Base-by-base conservation (phyloP, 1,140 invertebrate species). In the Tachypleus tridentatus region DNA sequence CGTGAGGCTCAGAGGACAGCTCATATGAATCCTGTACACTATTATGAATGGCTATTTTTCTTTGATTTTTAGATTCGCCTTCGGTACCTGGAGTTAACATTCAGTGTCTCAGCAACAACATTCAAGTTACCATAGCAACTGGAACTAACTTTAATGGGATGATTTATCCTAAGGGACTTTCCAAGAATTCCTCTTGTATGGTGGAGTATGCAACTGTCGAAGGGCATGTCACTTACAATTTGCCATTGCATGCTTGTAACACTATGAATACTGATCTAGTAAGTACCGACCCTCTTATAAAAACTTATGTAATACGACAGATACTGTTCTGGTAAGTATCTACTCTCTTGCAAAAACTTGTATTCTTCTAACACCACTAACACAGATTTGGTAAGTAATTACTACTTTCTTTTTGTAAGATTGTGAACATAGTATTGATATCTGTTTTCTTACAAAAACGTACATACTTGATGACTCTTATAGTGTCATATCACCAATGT, bases 251-350 rank as follows among this genome's bases (percentile, higher is more conserved):
- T 65, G 88, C 88, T 29, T 95, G 92, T 80, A 95, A 94, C 76
- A 95, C 92, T 56, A 95, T 95, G 92, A 90, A 88, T 70, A 87
- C 85, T 63, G 89, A 92, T 77, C 79, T 90, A 81, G 90, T 79
- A 68, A 73, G 76, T 71, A 8, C 29, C 29, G 0, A 0, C 29
- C 29, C 0, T 29, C 29, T 29, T 29, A 29, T 2, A 29, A 29
- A 29, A 29, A 29, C 29, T 29, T 29, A 29, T 29, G 29, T 29
- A 29, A 29, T 2, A 29, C 29, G 29, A 29, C 2, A 29, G 29
- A 29, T 29, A 29, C 29, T 29, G 2, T 29, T 29, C 29, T 29
- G 29, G 29, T 29, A 29, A 29, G 29, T 29, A 29, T 29, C 29
- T 29, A 29, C 29, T 29, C 29, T 29, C 29, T 29, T 29, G 29